phyloP scores from a whole-genome alignment of 2,113 vertebrate genomes.

The Rostratula benghalensis region DNA sequence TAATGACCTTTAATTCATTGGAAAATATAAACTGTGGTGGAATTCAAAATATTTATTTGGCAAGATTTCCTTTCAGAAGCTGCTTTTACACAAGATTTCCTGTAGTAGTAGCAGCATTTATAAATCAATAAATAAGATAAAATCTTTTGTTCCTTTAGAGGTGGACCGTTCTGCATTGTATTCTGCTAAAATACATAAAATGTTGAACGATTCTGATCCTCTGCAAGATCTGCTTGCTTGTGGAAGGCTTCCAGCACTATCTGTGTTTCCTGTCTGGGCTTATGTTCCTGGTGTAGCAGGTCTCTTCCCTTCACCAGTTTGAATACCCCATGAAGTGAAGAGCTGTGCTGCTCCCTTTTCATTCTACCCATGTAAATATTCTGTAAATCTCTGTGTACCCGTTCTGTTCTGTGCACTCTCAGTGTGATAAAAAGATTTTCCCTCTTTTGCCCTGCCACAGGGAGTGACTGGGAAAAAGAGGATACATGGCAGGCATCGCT shows the following conservation, averaged over 20 bases:
- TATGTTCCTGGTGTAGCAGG: neutral
- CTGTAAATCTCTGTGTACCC: neutral
- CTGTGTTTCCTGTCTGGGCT: neutral
- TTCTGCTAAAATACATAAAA: neutral
- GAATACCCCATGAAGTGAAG: neutral
- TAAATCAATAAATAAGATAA: neutral
- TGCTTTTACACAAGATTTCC: neutral
- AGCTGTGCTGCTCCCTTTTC: neutral
- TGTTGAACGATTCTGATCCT: neutral
- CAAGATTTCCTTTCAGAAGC: neutral
- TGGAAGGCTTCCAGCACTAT: neutral
- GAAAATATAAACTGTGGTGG: neutral
- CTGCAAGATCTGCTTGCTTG: neutral
- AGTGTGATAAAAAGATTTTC: neutral
- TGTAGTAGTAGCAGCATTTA: neutral
- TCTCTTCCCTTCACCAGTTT: neutral
- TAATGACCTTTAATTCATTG: neutral
- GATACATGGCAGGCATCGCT: rapidly evolving
- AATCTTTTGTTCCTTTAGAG: neutral
- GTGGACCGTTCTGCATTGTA: neutral
- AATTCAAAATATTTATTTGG: neutral
- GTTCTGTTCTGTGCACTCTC: neutral
- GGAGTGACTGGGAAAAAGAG: neutral
- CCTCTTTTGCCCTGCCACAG: neutral
- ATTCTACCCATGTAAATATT: neutral